phyloP scores from a whole-genome alignment of 2,113 vertebrate genomes.

The Gorsachius goisagi region DNA sequence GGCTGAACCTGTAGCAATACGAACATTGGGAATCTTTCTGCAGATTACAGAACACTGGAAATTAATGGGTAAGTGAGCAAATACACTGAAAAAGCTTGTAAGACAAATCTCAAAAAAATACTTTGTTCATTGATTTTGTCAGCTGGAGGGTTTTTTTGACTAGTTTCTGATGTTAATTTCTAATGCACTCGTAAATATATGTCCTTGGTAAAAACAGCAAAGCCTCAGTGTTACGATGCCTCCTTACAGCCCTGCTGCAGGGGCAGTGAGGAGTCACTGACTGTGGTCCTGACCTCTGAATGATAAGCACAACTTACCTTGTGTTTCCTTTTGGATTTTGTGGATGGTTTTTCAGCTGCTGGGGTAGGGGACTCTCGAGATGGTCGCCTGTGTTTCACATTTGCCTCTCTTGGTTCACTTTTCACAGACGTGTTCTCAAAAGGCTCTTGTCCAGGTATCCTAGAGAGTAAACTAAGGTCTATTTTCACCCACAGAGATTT shows the following conservation, averaged over 20 bases:
- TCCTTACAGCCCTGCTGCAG: neutral
- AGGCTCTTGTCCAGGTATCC: slow-evolving; percentile 81
- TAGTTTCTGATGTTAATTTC: neutral
- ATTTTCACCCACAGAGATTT: slow-evolving; percentile 96
- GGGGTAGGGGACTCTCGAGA: slow-evolving; percentile 76
- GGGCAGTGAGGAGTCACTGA: neutral
- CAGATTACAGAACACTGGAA: neutral
- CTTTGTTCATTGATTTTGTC: neutral
- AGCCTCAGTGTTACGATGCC: neutral
- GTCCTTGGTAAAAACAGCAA: neutral
- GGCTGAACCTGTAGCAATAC: neutral
- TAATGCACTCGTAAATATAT: neutral
- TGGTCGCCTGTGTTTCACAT: slow-evolving; percentile 82
- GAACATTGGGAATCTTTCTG: neutral
- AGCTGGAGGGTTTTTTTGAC: neutral
- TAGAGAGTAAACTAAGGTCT: slow-evolving; percentile 85
- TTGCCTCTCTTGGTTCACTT: slow-evolving; percentile 76
- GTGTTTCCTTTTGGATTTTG: slow-evolving; percentile 93
- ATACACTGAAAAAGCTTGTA: neutral
- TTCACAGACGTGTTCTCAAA: slow-evolving; percentile 68
- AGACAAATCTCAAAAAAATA: neutral
- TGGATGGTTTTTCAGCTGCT: slow-evolving; percentile 79
- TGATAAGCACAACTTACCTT: slow-evolving; percentile 75
- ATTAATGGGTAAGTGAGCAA: neutral
- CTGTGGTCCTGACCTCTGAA: neutral